These are phyloP conservation scores for Phalacrocorax carbo DNA, from an alignment of 2,113 vertebrate species.

Conservation along the genomic window DNA sequence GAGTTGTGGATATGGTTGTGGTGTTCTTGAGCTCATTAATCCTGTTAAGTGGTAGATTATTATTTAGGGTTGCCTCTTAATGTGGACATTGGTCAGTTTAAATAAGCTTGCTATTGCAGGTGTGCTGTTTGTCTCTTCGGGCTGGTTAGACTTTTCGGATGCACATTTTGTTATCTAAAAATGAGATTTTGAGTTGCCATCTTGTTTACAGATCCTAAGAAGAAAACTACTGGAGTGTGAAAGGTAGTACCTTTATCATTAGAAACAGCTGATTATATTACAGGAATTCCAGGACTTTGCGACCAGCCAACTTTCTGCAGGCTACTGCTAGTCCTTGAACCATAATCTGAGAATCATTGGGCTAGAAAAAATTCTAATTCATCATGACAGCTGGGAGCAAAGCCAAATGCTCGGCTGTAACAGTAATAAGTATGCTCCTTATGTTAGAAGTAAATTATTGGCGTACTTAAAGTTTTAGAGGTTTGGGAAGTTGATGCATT, in stretches of 20 bases:
- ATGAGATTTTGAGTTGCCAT: not conserved
- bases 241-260: not conserved
- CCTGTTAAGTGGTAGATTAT: not conserved
- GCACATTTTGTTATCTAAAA: not conserved
- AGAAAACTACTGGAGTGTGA: not conserved
- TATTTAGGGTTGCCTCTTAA: not conserved
- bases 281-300: not conserved
- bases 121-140: not conserved
- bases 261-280: not conserved
- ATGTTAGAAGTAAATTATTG: conserved; percentile 2
- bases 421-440: not conserved
- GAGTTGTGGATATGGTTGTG: not conserved
- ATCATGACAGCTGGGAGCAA: conserved; percentile 11
- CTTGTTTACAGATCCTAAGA: not conserved
- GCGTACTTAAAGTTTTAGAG: not conserved
- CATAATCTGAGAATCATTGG: not conserved
- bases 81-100: not conserved
- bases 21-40: not conserved
- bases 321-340: not conserved
- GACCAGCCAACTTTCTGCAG: not conserved
- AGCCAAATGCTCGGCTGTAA: not conserved
- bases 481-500: not conserved
- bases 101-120: not conserved
- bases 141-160: not conserved
- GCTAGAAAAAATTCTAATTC: conserved; percentile 20